A percentile compares a stretch with the other conserved stretches of the same genome.
Evolutionary conservation across 2,888 invertebrate species (phyloP).

Genomic region (Trachelus tabidus): DNA sequence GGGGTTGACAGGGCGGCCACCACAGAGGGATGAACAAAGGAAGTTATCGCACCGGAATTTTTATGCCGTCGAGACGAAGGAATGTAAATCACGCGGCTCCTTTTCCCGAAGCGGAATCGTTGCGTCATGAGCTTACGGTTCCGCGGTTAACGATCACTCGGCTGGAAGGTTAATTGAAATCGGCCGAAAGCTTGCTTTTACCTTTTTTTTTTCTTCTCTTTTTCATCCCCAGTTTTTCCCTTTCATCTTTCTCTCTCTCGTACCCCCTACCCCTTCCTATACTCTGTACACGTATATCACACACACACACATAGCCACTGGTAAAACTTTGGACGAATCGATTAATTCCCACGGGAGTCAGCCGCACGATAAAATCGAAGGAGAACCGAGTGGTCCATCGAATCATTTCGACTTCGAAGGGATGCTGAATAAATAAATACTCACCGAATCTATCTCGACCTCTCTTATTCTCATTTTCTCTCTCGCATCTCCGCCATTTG

Average conservation of each 20-base stretch:
- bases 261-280: constrained; percentile 13
- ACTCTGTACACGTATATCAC: neutral
- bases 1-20: constrained; percentile 25
- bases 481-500: neutral
- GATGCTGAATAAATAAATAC: constrained; percentile 12
- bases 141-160: neutral
- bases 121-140: neutral
- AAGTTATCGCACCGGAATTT: constrained; percentile 64
- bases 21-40: constrained; percentile 60
- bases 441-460: neutral
- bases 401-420: constrained; percentile 12
- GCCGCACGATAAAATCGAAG: neutral
- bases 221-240: neutral
- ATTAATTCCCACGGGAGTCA: neutral
- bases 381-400: neutral
- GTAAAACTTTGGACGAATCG: neutral
- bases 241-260: constrained; percentile 24
- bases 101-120: neutral
- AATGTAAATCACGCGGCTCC: constrained; percentile 58
- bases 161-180: neutral
- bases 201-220: neutral
- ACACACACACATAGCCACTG: neutral
- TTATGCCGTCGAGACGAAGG: constrained; percentile 61
- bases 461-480: neutral
- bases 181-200: neutral